Conservation (phyloP, 2,888 invertebrate species). For the Piscicola geometra region DNA sequence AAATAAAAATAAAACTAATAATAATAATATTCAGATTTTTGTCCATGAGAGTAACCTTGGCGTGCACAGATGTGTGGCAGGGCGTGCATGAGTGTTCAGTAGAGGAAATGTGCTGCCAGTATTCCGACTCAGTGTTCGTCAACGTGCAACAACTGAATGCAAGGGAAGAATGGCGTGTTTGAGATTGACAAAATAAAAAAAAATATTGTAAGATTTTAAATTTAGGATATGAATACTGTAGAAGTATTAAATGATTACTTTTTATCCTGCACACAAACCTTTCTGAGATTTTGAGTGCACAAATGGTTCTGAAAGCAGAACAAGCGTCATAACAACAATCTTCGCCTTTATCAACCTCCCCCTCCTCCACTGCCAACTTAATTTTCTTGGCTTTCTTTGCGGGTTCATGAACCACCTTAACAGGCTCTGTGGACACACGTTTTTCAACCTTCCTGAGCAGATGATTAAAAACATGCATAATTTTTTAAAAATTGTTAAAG, state of each 20-base stretch:
- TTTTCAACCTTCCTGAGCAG: slow-evolving; percentile 26
- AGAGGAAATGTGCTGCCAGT: slow-evolving; percentile 56
- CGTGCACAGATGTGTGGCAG: slow-evolving; percentile 56
- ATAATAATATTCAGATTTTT: neutral
- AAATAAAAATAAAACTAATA: neutral
- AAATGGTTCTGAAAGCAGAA: neutral
- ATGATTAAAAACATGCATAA: no score
- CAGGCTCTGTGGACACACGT: slow-evolving; percentile 1
- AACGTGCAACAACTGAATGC: slow-evolving; percentile 14
- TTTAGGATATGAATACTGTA: no score
- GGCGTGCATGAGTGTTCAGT: slow-evolving; percentile 58
- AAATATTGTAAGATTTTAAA: no score
- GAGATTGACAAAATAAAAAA: no score
- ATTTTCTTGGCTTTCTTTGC: neutral
- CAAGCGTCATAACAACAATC: neutral
- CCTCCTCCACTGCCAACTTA: neutral
- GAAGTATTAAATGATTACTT: no score
- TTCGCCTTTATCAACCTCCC: neutral
- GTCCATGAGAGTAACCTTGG: slow-evolving; percentile 46
- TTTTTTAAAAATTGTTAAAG: no score
- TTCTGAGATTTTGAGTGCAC: neutral
- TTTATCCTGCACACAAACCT: no score
- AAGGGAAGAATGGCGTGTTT: no score
- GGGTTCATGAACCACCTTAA: slow-evolving; percentile 1
- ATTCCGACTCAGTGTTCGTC: slow-evolving; percentile 50